A percentile compares a stretch with the other conserved stretches of the same genome.
These are phyloP conservation scores for Pseudorectes ferrugineus DNA, from an alignment of 2,113 vertebrate species.

Conservation along the genomic window DNA sequence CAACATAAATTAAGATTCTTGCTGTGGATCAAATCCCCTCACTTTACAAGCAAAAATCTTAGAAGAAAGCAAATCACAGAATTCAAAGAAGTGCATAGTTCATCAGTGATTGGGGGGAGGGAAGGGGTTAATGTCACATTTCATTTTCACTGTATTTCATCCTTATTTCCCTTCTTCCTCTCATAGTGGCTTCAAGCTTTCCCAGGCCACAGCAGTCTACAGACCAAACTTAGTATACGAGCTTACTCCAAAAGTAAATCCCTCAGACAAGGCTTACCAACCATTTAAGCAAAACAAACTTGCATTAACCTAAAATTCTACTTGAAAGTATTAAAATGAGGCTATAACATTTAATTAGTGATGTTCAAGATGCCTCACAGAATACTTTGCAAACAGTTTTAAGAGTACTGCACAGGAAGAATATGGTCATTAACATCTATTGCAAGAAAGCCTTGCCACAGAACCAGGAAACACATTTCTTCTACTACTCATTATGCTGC, in stretches of 20 bases:
- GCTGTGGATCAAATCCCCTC: neutral
- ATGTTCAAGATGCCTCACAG: neutral
- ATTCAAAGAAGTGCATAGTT: rapidly evolving
- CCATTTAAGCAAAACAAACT: neutral
- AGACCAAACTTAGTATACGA: neutral
- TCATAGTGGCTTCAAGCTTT: neutral
- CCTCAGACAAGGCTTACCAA: neutral
- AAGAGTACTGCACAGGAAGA: neutral
- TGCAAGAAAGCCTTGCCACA: neutral
- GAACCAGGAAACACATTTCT: neutral
- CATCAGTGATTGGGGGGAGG: neutral
- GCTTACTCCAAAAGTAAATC: neutral
- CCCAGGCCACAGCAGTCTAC: neutral
- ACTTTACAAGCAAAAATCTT: neutral
- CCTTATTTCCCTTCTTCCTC: neutral
- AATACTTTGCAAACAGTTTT: neutral
- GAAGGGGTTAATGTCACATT: neutral
- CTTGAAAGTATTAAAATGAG: neutral
- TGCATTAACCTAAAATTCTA: neutral
- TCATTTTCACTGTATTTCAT: neutral
- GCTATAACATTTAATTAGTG: neutral
- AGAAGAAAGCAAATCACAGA: neutral
- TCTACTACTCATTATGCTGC: neutral
- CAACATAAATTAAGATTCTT: neutral
- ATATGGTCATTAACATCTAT: neutral